A percentile compares a stretch with the other conserved stretches of the same genome.
Conservation (phyloP, 2,113 vertebrate genomes). For the Burhinus oedicnemus region DNA sequence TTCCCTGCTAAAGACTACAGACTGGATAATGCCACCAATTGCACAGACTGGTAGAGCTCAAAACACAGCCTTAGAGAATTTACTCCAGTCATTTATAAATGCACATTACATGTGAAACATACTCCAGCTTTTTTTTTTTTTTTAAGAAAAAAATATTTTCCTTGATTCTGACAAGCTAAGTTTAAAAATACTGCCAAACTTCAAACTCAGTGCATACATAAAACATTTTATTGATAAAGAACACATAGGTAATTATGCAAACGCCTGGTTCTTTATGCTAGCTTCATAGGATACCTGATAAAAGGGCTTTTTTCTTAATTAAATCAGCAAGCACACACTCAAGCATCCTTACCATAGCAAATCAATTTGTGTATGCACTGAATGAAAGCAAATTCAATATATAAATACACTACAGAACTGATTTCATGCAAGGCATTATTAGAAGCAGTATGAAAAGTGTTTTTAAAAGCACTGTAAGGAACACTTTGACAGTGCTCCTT, state of each 20-base stretch:
- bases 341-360: conserved; percentile 25
- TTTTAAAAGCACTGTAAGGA: conserved; percentile 28
- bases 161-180: not conserved
- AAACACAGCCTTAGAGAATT: not conserved
- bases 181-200: conserved; percentile 8
- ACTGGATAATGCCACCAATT: not conserved
- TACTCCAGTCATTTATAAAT: not conserved
- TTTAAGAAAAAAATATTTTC: not conserved
- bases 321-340: conserved; percentile 29
- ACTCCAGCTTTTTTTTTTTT: not conserved
- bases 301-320: conserved; percentile 51
- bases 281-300: conserved; percentile 34
- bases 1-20: not conserved
- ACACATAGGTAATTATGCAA: conserved; percentile 13
- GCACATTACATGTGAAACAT: not conserved
- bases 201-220: not conserved
- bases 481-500: not conserved
- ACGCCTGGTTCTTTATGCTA: not conserved
- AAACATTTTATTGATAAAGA: conserved; percentile 22
- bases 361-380: conserved; percentile 27
- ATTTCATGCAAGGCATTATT: not conserved
- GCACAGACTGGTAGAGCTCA: not conserved
- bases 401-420: conserved; percentile 31
- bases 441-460: conserved; percentile 25
- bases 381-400: conserved; percentile 41